Conservation (phyloP, 1,140 invertebrate species). For the Achroia grisella region DNA sequence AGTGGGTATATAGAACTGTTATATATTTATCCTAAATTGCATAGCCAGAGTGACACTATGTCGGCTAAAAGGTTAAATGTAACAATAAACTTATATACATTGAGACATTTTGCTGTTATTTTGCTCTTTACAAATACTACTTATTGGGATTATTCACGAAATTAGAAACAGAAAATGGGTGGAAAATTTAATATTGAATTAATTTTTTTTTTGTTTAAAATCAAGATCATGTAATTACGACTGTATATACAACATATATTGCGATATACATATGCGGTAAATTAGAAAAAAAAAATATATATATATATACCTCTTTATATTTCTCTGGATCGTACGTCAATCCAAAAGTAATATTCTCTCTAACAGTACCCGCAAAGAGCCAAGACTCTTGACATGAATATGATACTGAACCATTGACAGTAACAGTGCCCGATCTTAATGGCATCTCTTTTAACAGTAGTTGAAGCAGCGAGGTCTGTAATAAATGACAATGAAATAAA, state of each 20-base stretch:
- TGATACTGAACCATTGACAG: conserved; percentile 78
- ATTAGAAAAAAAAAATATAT: too few relatives aligned
- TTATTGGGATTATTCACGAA: too few relatives aligned
- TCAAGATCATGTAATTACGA: too few relatives aligned
- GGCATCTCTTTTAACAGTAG: conserved; percentile 81
- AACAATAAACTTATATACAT: too few relatives aligned
- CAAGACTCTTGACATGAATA: conserved; percentile 87
- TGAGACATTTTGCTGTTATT: too few relatives aligned
- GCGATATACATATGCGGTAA: too few relatives aligned
- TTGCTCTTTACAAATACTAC: too few relatives aligned
- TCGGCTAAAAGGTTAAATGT: too few relatives aligned
- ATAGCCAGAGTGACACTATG: conserved; percentile 74
- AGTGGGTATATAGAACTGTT: neutral
- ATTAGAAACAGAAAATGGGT: too few relatives aligned
- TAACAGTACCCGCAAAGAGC: conserved; percentile 80
- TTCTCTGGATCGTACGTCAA: conserved; percentile 75
- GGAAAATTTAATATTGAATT: too few relatives aligned
- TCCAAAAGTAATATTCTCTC: conserved; percentile 88
- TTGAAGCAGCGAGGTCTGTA: conserved; percentile 82
- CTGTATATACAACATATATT: too few relatives aligned
- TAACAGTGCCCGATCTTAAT: conserved; percentile 74
- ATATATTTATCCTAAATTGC: neutral
- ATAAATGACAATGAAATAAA: conserved; percentile 11
- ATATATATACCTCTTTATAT: conserved; percentile 80
- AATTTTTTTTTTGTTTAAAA: too few relatives aligned